Evolutionary conservation across 92 coral and sea anemone species (phyloP).

Genomic region (Umimayanthus kanabou): DNA sequence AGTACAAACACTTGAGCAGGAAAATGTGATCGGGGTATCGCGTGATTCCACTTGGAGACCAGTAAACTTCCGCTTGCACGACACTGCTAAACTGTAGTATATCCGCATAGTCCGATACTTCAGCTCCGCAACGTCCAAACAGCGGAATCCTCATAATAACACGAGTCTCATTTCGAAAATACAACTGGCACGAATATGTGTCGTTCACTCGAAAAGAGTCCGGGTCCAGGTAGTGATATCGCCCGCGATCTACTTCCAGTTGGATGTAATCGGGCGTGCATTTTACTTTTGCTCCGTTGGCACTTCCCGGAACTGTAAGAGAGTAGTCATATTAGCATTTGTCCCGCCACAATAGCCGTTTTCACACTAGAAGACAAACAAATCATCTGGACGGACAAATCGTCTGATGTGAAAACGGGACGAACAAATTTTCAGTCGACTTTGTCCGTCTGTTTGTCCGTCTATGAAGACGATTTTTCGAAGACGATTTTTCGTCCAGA

Average conservation of each 20-base stretch:
- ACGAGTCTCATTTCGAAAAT: neutral
- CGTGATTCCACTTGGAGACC: slow-evolving; percentile 25
- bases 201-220: slow-evolving; percentile 10
- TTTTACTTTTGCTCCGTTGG: slow-evolving; percentile 8
- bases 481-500: too few species aligned
- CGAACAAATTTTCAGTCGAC: too few species aligned
- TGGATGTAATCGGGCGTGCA: slow-evolving; percentile 18
- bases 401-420: too few species aligned
- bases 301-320: slow-evolving; percentile 1
- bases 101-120: slow-evolving; percentile 22
- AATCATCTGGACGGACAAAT: too few species aligned
- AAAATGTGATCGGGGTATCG: slow-evolving; percentile 21
- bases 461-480: too few species aligned
- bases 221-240: slow-evolving; percentile 26
- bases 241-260: neutral
- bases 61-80: slow-evolving; percentile 18
- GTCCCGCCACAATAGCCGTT: neutral
- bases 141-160: slow-evolving; percentile 31
- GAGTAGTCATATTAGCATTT: neutral
- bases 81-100: neutral
- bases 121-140: slow-evolving; percentile 11
- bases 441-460: too few species aligned
- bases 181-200: neutral
- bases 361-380: too few species aligned
- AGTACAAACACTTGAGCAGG: slow-evolving; percentile 13